Percentiles rank a stretch among this genome's conserved stretches.
Conservation (phyloP, 2,113 vertebrate species). For the Pteronura brasiliensis region DNA sequence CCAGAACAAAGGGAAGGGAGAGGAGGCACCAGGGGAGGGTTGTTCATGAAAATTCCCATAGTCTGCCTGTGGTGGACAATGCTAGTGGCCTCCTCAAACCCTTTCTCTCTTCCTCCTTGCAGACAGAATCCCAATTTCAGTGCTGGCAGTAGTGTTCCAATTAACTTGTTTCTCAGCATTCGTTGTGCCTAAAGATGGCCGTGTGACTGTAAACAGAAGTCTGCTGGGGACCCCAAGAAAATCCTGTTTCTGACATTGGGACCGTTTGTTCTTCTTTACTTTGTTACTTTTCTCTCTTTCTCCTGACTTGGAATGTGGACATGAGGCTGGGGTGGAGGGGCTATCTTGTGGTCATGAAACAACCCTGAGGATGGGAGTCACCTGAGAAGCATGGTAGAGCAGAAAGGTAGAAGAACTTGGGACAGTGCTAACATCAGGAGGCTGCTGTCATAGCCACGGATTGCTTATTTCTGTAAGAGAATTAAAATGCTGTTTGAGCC, state of each 20-base stretch:
- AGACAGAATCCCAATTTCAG: not conserved
- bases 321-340: not conserved
- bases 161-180: not conserved
- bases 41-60: fast-evolving
- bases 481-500: not conserved
- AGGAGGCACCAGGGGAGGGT: not conserved
- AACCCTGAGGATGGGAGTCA: not conserved
- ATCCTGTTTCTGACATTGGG: fast-evolving
- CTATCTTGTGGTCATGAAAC: not conserved
- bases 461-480: not conserved
- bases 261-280: not conserved
- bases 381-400: fast-evolving
- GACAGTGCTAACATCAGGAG: fast-evolving
- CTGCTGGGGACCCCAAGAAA: not conserved
- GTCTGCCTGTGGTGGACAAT: not conserved
- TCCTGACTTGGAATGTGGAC: not conserved
- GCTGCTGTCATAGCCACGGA: not conserved
- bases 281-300: not conserved
- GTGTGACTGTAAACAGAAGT: fast-evolving
- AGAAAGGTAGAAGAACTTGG: not conserved
- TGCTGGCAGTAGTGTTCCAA: not conserved
- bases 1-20: not conserved
- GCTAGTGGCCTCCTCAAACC: not conserved
- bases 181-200: not conserved
- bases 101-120: not conserved